Evolutionary conservation across 2,113 vertebrate genomes (phyloP).

Genomic region (Tenebrosternarchus preto): DNA sequence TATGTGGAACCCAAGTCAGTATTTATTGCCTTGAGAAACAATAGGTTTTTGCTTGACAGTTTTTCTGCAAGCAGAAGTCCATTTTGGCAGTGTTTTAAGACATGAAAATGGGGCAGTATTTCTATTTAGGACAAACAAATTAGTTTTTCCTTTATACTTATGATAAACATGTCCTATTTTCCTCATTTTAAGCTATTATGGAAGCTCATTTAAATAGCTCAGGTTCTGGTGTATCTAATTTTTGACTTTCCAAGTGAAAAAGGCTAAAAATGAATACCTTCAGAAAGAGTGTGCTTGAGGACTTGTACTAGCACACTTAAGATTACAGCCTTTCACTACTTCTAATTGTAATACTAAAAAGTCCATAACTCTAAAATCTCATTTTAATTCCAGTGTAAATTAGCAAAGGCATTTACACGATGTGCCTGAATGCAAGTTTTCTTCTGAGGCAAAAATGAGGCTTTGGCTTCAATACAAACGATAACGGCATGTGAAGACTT

Average conservation of each 20-base stretch:
- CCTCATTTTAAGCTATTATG: slow-evolving; percentile 8
- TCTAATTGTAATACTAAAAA: too few relatives aligned
- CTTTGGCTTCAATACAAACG: too few relatives aligned
- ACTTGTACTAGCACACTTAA: too few relatives aligned
- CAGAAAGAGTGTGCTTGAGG: too few relatives aligned
- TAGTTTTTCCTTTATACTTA: slow-evolving; percentile 11
- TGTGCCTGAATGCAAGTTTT: too few relatives aligned
- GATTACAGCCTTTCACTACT: too few relatives aligned
- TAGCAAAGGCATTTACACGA: too few relatives aligned
- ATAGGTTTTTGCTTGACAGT: slow-evolving; percentile 36
- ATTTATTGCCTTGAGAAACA: slow-evolving; percentile 45
- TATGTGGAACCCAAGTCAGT: slow-evolving; percentile 16
- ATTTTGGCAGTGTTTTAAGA: slow-evolving; percentile 20
- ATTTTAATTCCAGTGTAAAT: too few relatives aligned
- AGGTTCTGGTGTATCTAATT: slow-evolving; percentile 24
- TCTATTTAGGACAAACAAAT: slow-evolving; percentile 32
- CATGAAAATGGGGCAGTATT: slow-evolving; percentile 20
- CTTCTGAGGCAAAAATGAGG: too few relatives aligned
- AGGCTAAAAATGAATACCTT: too few relatives aligned
- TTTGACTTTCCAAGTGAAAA: not conserved
- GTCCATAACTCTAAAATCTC: too few relatives aligned
- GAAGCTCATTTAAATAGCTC: slow-evolving; percentile 38
- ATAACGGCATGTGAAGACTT: too few relatives aligned
- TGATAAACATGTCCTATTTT: slow-evolving; percentile 20
- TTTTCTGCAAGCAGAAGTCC: slow-evolving; percentile 1